Base-by-base conservation (phyloP, 2,797 vertebrate genomes). In the Hoplostethus atlanticus region DNA sequence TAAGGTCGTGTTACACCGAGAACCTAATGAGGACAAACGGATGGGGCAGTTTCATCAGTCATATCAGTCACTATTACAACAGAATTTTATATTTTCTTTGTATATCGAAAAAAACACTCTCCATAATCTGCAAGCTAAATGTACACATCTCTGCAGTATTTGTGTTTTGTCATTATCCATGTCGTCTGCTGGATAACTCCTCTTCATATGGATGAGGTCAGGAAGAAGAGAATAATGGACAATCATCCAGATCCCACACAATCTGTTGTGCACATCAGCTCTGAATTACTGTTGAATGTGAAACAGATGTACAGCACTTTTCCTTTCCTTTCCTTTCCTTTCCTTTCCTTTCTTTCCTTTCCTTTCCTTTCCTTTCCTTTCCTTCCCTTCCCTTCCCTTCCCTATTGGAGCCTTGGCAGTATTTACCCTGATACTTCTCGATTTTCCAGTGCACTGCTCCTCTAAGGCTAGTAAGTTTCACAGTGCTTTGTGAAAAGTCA, bases 401-500 rank as follows among this genome's bases (percentile, higher is more conserved):
- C 4, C 34, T 34, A 34, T 47, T 47, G 44, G 12, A 47, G 44
- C 44, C 44, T 6, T 16, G 15, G 44, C 44, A 47, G 44, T 13
- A 5, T 13, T 47, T 47, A 47, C 38, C 54, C 31, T 16, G 8
- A 56, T 42, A 38, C 60, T 31, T 59, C 17, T 10, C 57, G 56
- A 59, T 67, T 79, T 71, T 21, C 47, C 62, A 5, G 76, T 59
- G 17, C 50, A 57, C 38, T 65, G 56, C 67, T 66, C 73, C 62
- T 75, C 63, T 8, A 50, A 64, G 11, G 16, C 54, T 38, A 40
- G 42, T 4, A 70, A 73, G 66, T 76, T 79, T 74, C 53, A 60
- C 44, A 61, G 64, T 52, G 72, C 62, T 73, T 77, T 72, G 53
- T 11, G 42, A 31, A 42, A 57, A 63, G 87, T 90, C 88, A 89